A percentile compares a stretch with the other conserved stretches of the same genome.
These are phyloP conservation scores for Blomia tropicalis DNA, from an alignment of 2,888 invertebrate genomes.

Conservation along the genomic window DNA sequence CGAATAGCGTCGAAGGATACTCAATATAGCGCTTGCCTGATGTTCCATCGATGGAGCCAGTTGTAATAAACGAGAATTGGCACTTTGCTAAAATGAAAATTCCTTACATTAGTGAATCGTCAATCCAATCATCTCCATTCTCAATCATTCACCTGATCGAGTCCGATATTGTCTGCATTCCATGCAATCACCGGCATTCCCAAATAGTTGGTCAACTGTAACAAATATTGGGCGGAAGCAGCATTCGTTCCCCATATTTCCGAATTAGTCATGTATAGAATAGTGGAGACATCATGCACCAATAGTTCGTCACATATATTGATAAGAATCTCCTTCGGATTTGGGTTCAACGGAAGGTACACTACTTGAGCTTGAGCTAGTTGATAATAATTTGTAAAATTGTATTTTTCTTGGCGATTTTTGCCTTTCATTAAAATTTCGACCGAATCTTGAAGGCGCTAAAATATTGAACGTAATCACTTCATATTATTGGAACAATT, in stretches of 20 bases:
- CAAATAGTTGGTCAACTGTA: slow-evolving; percentile 77
- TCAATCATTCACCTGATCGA: slow-evolving; percentile 43
- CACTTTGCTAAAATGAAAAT: slow-evolving; percentile 31
- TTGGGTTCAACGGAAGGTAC: slow-evolving; percentile 39
- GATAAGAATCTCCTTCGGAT: slow-evolving; percentile 32
- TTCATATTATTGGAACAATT: background rate
- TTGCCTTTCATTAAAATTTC: slow-evolving; percentile 27
- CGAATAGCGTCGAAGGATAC: slow-evolving; percentile 60
- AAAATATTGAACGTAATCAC: no score
- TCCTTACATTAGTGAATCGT: background rate
- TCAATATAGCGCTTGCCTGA: slow-evolving; percentile 87
- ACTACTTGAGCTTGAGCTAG: slow-evolving; percentile 28
- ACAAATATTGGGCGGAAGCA: slow-evolving; percentile 80
- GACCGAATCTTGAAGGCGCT: slow-evolving; percentile 27
- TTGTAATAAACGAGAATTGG: slow-evolving; percentile 74
- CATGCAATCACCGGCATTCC: slow-evolving; percentile 92
- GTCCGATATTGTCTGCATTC: slow-evolving; percentile 92
- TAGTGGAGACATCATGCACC: slow-evolving; percentile 35
- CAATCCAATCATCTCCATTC: no score
- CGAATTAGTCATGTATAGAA: slow-evolving; percentile 85
- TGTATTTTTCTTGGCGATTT: slow-evolving; percentile 25
- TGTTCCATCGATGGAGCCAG: slow-evolving; percentile 91
- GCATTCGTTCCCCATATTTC: slow-evolving; percentile 78
- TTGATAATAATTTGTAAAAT: slow-evolving; percentile 28
- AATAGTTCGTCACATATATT: slow-evolving; percentile 33